Evolutionary conservation across 1,140 invertebrate species (phyloP).

Genomic region (Brachionus asplanchnoidis): DNA sequence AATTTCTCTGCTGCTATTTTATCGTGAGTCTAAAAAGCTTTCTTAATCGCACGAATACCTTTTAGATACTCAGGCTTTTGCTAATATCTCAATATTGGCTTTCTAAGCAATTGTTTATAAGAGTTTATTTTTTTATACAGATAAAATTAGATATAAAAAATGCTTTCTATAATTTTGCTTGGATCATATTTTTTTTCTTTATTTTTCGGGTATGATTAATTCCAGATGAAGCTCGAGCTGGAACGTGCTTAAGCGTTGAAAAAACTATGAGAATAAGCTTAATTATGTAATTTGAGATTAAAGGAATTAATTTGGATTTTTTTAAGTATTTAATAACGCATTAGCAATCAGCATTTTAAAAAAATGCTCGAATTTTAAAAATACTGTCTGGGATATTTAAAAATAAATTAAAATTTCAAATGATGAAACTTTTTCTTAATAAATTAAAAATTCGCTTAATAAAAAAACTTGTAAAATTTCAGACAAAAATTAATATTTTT

Average conservation of each 20-base stretch:
- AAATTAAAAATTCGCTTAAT: too few species aligned
- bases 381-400: too few species aligned
- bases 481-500: too few species aligned
- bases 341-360: too few species aligned
- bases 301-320: neutral
- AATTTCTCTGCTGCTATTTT: too few species aligned
- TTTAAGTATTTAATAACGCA: neutral
- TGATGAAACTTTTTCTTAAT: too few species aligned
- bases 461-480: too few species aligned
- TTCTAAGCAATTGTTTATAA: neutral
- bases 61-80: too few species aligned
- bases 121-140: neutral
- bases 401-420: too few species aligned
- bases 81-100: neutral
- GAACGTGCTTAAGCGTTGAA: neutral
- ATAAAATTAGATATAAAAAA: neutral
- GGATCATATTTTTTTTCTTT: neutral
- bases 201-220: neutral
- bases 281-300: neutral
- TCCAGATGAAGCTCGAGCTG: neutral
- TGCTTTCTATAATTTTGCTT: neutral
- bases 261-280: neutral
- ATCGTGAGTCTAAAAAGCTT: too few species aligned
- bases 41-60: neutral
- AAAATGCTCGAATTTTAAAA: too few species aligned